These are phyloP conservation scores for Cyclina sinensis DNA, from an alignment of 1,140 invertebrate genomes.

Conservation along the genomic window DNA sequence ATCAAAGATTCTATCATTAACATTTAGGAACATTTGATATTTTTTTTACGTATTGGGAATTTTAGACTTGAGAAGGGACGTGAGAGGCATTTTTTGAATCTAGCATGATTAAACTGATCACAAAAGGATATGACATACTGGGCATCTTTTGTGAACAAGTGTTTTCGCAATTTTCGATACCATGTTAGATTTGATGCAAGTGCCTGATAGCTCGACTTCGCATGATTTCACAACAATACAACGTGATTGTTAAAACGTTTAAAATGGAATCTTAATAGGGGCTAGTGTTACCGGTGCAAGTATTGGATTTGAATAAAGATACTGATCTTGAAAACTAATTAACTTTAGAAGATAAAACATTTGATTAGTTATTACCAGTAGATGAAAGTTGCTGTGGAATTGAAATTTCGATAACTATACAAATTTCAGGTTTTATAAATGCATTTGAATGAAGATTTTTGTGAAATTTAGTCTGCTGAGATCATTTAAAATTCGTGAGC, in stretches of 20 bases:
- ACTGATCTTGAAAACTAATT: constrained; percentile 28
- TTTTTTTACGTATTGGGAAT: constrained; percentile 1
- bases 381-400: not conserved
- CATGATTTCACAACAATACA: constrained; percentile 10
- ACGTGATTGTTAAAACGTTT: not conserved
- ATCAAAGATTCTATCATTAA: constrained; percentile 4
- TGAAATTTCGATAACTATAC: not conserved
- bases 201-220: not conserved
- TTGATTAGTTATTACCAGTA: not conserved
- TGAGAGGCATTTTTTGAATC: constrained; percentile 35
- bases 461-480: too few relatives aligned
- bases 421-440: too few relatives aligned
- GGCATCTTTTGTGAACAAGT: constrained; percentile 32
- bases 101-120: not conserved
- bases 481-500: too few relatives aligned
- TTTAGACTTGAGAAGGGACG: not conserved
- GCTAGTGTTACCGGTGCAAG: not conserved
- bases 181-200: constrained; percentile 38
- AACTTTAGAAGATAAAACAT: not conserved
- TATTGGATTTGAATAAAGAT: constrained; percentile 33
- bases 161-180: constrained; percentile 30
- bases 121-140: not conserved
- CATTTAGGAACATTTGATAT: constrained; percentile 1
- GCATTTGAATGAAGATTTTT: too few relatives aligned
- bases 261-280: constrained; percentile 50